Evolutionary conservation across 2,888 invertebrate species (phyloP), one percentile per base, ranked within the genome.

Genomic region (Psylliodes chrysocephalus): DNA sequence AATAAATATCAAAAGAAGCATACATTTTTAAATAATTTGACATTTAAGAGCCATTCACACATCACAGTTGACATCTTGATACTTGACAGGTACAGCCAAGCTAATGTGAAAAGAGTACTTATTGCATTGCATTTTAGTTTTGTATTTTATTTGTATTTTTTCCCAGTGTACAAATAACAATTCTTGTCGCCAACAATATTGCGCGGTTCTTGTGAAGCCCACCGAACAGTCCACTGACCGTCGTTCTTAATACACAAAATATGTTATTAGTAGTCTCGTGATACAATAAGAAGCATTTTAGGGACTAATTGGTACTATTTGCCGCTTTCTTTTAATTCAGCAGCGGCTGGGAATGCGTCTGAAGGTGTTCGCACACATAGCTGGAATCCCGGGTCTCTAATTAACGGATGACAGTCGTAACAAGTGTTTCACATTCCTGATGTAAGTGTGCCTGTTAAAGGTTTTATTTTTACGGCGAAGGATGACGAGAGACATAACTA

Each of bases 341-440:
- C 40, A 47, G 61, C 71, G 77, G 69, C 76, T 70, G 75, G 67
- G 76, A 77, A 77, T 77, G 74, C 74, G 73, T 71, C 74, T 69
- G 74, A 73, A 75, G 76, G 75, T 73, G 76, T 70, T 61, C 53
- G 52, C 51, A 65, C 64, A 66, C 67, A 63, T 69, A 57, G 63
- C 66, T 64, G 71, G 70, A 72, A 74, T 73, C 72, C 71, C 68
- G 64, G 66, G 63, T 52, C 62, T 59, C 62, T 63, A 67, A 70
- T 69, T 70, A 68, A 57, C 46, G 19, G 18, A 42, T 53, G 51
- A 30, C 44, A 46, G 40, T 44, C 14, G 28, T 55, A 62, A 63
- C 67, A 64, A 68, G 63, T 63, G 64, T 63, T 47, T 47, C 64
- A 47, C 46, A 63, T 68, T 64, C 63, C 60, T 46, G n/a, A 14